These are phyloP conservation scores for Keiferia lycopersicella DNA, from an alignment of 2,888 invertebrate species.

Conservation along the genomic window DNA sequence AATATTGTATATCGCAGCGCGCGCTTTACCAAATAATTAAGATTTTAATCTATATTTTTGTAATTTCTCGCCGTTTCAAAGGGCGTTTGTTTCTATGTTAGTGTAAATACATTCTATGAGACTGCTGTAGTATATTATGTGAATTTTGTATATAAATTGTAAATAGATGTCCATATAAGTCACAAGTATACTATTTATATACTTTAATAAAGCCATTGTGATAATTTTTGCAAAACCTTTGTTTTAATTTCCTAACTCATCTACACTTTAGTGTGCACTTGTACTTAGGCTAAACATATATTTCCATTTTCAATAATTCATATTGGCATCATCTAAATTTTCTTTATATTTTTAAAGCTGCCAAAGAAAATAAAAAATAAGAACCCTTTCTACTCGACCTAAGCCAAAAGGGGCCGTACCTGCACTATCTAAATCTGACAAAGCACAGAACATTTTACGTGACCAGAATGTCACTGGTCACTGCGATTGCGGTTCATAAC, in stretches of 20 bases:
- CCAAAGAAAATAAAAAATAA: not conserved
- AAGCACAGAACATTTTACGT: constrained; percentile 60
- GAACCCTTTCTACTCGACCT: constrained; percentile 32
- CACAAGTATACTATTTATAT: constrained; percentile 81
- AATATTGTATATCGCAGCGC: constrained; percentile 70
- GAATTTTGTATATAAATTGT: constrained; percentile 77
- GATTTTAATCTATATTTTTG: constrained; percentile 78
- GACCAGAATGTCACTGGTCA: constrained; percentile 59
- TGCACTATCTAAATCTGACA: constrained; percentile 63
- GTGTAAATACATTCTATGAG: constrained; percentile 81
- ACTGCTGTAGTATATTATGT: constrained; percentile 78
- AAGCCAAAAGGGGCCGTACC: constrained; percentile 47
- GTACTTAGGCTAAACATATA: not conserved
- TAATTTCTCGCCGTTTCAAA: constrained; percentile 72
- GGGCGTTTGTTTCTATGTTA: constrained; percentile 66
- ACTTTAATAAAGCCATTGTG: constrained; percentile 82
- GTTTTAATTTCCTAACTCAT: constrained; percentile 44
- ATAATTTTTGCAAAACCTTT: constrained; percentile 74
- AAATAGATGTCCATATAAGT: constrained; percentile 79
- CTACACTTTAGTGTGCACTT: no score
- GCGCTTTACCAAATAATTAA: constrained; percentile 80
- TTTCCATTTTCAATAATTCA: not conserved
- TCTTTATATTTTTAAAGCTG: not conserved
- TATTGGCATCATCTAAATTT: not conserved
- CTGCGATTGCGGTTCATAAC: constrained; percentile 53